Conservation (phyloP, 1,140 invertebrate species). For the Pogonomyrmex barbatus region DNA sequence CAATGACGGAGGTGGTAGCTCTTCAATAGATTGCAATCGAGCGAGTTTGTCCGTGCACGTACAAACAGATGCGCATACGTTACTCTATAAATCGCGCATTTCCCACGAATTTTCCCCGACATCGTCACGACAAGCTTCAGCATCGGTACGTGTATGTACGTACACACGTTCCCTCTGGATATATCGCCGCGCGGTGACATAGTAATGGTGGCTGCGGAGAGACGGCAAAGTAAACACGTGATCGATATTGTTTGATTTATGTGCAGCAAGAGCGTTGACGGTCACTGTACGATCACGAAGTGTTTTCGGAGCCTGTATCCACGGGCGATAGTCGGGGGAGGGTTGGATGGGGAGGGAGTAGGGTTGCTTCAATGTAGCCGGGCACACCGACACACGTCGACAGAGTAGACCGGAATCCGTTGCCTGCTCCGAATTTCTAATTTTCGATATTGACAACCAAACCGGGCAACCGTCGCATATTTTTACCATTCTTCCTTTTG, state of each 20-base stretch:
- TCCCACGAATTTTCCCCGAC: constrained; percentile 60
- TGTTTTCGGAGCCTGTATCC: constrained; percentile 69
- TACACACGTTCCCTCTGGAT: neutral
- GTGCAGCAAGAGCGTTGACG: constrained; percentile 42
- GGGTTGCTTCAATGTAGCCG: constrained; percentile 13
- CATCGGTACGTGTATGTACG: neutral
- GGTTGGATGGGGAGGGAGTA: constrained; percentile 13
- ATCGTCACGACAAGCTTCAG: constrained; percentile 42
- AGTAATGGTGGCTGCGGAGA: constrained; percentile 57
- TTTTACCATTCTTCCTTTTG: constrained; percentile 25
- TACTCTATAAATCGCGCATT: constrained; percentile 61
- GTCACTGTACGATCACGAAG: constrained; percentile 65
- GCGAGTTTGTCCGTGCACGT: constrained; percentile 13
- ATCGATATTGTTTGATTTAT: constrained; percentile 77
- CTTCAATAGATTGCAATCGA: constrained; percentile 52
- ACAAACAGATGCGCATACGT: constrained; percentile 23
- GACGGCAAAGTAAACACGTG: constrained; percentile 69
- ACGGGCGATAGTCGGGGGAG: constrained; percentile 50
- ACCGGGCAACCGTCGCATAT: constrained; percentile 24
- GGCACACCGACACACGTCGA: constrained; percentile 10
- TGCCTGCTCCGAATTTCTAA: constrained; percentile 73
- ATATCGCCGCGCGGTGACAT: constrained; percentile 58
- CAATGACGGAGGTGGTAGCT: neutral
- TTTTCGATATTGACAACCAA: constrained; percentile 72
- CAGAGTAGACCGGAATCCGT: neutral